Evolutionary conservation across 2,888 invertebrate species (phyloP).

Genomic region (Fabriciana adippe): DNA sequence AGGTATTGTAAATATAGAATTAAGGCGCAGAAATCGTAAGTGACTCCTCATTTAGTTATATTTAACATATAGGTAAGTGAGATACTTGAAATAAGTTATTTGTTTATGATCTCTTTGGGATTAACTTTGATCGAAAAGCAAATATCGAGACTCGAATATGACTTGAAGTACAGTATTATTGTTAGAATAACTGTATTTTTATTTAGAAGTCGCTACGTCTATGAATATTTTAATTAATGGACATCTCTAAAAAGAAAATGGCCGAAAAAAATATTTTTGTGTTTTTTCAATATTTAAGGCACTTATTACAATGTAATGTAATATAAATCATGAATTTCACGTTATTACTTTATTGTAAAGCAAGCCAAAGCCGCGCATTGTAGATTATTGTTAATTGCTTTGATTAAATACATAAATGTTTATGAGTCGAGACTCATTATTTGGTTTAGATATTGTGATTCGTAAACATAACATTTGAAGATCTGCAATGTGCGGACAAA

Average conservation of each 20-base stretch:
- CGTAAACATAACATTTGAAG: neutral
- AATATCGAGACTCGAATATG: slow-evolving; percentile 34
- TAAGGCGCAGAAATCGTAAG: slow-evolving; percentile 30
- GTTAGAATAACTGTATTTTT: slow-evolving; percentile 24
- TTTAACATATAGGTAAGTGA: slow-evolving; percentile 21
- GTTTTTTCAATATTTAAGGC: neutral
- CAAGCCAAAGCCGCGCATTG: neutral
- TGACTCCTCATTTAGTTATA: slow-evolving; percentile 42
- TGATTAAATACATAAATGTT: neutral
- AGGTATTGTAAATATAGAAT: slow-evolving; percentile 40
- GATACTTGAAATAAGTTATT: slow-evolving; percentile 33
- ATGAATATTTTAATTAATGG: neutral
- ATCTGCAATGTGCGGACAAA: neutral
- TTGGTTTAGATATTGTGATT: neutral
- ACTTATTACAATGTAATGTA: no score
- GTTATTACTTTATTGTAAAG: no score
- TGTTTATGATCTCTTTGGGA: slow-evolving; percentile 36
- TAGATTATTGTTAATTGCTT: neutral
- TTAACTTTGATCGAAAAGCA: slow-evolving; percentile 20
- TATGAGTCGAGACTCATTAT: neutral
- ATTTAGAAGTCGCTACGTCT: neutral
- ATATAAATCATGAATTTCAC: no score
- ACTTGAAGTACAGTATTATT: slow-evolving; percentile 38
- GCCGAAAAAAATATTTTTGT: neutral
- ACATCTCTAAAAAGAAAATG: neutral